Evolutionary conservation across 2,113 vertebrate genomes (phyloP), one percentile per base, ranked within the genome.

Genomic region (Actinemys pallida): DNA sequence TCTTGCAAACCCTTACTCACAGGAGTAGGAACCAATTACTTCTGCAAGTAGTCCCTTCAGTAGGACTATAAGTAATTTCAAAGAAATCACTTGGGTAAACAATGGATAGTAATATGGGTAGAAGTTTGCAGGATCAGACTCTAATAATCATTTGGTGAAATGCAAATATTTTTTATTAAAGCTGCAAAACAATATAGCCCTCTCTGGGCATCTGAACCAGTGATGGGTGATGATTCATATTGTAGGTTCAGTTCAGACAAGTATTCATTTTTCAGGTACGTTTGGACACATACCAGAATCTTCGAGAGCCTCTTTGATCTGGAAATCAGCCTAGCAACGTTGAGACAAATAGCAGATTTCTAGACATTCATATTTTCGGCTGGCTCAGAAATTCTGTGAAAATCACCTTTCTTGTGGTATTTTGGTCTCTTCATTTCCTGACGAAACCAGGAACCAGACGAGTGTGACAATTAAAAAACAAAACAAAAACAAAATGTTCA

Each of bases 361-460:
- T 91, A n/a, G 20, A 45, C 78, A 42, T 92, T 80, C 62, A 45
- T 4, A 25, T n/a, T 87, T 93, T 81, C 42, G 22, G 5, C 50
- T 95, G 45, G 14, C 11, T 52, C 35, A 94, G 81, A 65, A 92
- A 82, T 75, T 54, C 14, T 0, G 0, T 62, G 27, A 90, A 31
- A 72, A 19, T 81, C 35, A 88, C 59, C 0, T 6, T 89, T 90
- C 49, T 83, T 91, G 39, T 78, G 42, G 22, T 22, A 52, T 89
- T 92, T 49, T 84, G 57, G 84, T 62, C 80, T 84, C 47, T 72
- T 75, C 31, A 8, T 88, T 72, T 35, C 31, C 17, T 86, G 56
- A 90, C 81, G 39, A 92, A 89, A 93, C 17, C 27, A 88, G 79
- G 81, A 93, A 94, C 8, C 17, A 89, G 54, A 50, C 14, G 75